Evolutionary conservation across 2,113 vertebrate genomes (phyloP).

Genomic region (Corydoras maculifer): DNA sequence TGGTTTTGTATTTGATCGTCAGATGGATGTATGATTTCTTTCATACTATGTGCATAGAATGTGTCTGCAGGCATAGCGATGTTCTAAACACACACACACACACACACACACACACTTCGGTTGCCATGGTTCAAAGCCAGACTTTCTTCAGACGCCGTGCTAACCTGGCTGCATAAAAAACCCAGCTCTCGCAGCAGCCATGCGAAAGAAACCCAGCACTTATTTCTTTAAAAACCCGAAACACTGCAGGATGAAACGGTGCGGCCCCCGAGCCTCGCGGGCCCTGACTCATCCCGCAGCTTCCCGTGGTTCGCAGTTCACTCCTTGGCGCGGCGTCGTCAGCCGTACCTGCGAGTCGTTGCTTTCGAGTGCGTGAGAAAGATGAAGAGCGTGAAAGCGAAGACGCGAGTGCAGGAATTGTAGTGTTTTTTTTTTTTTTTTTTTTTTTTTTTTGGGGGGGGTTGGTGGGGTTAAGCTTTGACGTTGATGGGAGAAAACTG

Average conservation of each 20-base stretch:
- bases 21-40: slow-evolving; percentile 4
- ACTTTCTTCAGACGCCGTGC: slow-evolving; percentile 11
- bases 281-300: not conserved
- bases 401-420: too few relatives aligned
- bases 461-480: slow-evolving; percentile 34
- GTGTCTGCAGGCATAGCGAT: slow-evolving; percentile 26
- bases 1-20: slow-evolving; percentile 4
- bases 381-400: too few relatives aligned
- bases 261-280: not conserved
- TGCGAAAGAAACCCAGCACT: not conserved
- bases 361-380: too few relatives aligned
- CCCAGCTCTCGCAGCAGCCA: slow-evolving; percentile 11
- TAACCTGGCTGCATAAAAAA: slow-evolving; percentile 37
- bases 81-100: slow-evolving; percentile 23
- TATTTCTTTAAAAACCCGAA: slow-evolving; percentile 8
- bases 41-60: slow-evolving; percentile 3
- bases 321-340: not conserved
- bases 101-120: not conserved
- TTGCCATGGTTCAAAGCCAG: slow-evolving; percentile 20
- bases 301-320: not conserved
- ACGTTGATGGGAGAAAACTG: slow-evolving; percentile 63
- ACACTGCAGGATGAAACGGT: not conserved
- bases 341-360: too few relatives aligned
- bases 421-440: too few relatives aligned
- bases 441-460: too few relatives aligned